phyloP scores from a whole-genome alignment of 1,140 invertebrate genomes.

The Bombus haemorrhoidalis region DNA sequence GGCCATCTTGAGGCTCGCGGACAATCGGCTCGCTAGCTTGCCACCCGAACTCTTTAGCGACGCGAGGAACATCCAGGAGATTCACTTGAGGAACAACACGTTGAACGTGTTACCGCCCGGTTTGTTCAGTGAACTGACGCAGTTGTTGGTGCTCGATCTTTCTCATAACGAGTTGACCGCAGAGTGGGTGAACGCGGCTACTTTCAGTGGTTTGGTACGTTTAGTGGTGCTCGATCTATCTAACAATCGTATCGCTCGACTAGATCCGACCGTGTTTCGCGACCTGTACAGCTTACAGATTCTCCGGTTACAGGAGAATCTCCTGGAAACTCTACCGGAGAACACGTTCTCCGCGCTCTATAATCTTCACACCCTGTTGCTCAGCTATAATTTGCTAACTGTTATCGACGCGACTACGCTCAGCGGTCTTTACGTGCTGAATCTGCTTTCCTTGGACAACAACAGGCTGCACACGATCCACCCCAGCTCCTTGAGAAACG shows the following conservation, averaged over 20 bases:
- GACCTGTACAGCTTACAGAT: conserved; percentile 92
- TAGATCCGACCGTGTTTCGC: conserved; percentile 91
- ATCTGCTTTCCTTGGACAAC: conserved; percentile 91
- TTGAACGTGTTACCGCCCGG: conserved; percentile 93
- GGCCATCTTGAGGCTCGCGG: conserved; percentile 89
- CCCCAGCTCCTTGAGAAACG: conserved; percentile 91
- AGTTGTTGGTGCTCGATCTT: conserved; percentile 91
- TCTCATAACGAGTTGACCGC: conserved; percentile 93
- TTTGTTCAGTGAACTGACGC: conserved; percentile 91
- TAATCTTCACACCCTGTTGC: conserved; percentile 92
- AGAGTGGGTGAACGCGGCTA: conserved; percentile 94
- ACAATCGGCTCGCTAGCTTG: conserved; percentile 91
- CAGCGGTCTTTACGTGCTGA: conserved; percentile 89
- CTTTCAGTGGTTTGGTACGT: conserved; percentile 91
- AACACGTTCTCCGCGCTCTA: conserved; percentile 91
- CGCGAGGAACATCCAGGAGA: conserved; percentile 90
- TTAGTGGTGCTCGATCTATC: conserved; percentile 92
- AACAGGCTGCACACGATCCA: conserved; percentile 91
- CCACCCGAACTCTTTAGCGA: conserved; percentile 92
- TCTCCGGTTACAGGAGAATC: conserved; percentile 91
- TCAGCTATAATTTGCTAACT: conserved; percentile 93
- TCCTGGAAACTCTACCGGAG: conserved; percentile 90
- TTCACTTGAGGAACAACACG: conserved; percentile 93
- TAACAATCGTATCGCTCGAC: conserved; percentile 89
- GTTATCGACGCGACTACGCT: conserved; percentile 90